phyloP scores from a whole-genome alignment of 2,113 vertebrate species.

The Pomatostomus ruficeps region DNA sequence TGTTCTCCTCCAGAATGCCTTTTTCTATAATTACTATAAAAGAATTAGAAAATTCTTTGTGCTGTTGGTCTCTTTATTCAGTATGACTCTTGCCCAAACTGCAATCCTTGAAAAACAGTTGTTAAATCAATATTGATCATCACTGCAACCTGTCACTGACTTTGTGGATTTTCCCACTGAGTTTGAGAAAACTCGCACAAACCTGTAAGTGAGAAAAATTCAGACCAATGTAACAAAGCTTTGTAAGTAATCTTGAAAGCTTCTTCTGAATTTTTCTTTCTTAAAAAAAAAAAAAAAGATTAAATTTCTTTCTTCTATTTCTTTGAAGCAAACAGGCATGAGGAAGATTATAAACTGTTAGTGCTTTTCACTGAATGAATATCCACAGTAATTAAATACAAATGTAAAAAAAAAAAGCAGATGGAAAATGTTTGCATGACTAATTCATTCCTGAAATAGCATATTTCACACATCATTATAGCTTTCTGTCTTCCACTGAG shows the following conservation, averaged over 20 bases:
- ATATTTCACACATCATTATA: not conserved
- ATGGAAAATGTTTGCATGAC: not conserved
- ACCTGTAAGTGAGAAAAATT: not conserved
- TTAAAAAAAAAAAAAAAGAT: not conserved
- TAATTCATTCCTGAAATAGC: not conserved
- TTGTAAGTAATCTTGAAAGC: not conserved
- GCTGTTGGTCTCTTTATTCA: not conserved
- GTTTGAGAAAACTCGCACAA: not conserved
- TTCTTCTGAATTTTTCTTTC: not conserved
- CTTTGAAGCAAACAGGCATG: not conserved
- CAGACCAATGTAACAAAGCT: not conserved
- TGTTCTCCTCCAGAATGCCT: not conserved
- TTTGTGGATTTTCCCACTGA: not conserved
- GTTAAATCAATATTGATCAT: not conserved
- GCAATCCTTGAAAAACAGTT: not conserved
- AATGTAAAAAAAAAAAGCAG: not conserved
- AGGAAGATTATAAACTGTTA: not conserved
- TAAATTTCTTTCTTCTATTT: not conserved
- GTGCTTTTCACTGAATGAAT: constrained; percentile 17
- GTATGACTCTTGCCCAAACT: not conserved
- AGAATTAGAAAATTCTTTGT: not conserved
- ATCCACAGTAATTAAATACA: not conserved
- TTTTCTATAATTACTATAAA: not conserved
- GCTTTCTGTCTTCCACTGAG: not conserved
- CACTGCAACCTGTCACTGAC: not conserved